These are phyloP conservation scores for Tragulus kanchil DNA, from an alignment of 2,113 vertebrate genomes.

Conservation along the genomic window DNA sequence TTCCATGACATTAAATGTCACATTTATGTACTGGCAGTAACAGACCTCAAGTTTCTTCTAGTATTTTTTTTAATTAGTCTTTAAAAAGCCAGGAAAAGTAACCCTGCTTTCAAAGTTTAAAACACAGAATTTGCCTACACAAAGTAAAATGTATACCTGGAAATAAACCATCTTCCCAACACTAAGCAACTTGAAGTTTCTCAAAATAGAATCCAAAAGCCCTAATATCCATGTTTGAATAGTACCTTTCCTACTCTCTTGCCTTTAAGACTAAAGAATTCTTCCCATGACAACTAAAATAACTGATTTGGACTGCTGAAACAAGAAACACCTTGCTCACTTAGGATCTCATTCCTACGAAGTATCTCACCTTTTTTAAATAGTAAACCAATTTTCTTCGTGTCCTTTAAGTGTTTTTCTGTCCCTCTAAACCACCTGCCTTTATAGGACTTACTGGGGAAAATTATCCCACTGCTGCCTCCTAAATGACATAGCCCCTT, in stretches of 20 bases:
- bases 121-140: slow-evolving; percentile 42
- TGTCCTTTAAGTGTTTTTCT: background rate
- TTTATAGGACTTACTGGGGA: background rate
- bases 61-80: background rate
- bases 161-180: background rate
- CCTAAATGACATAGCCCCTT: background rate
- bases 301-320: background rate
- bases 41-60: slow-evolving; percentile 47
- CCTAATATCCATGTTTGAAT: background rate
- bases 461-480: background rate
- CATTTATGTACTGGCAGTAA: slow-evolving; percentile 61
- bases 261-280: background rate
- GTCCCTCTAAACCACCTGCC: background rate
- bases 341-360: slow-evolving; percentile 2
- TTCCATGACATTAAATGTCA: slow-evolving; percentile 70
- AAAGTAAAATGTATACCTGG: slow-evolving; percentile 45
- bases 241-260: background rate
- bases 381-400: background rate
- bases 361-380: background rate
- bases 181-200: slow-evolving; percentile 2
- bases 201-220: slow-evolving; percentile 52
- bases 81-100: slow-evolving; percentile 38
- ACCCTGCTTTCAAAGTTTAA: slow-evolving; percentile 47
- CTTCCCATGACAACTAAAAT: background rate
- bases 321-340: slow-evolving; percentile 23